Evolutionary conservation across 2,113 vertebrate species (phyloP), one percentile per base, ranked within the genome.

Genomic region (Hydropotes inermis): DNA sequence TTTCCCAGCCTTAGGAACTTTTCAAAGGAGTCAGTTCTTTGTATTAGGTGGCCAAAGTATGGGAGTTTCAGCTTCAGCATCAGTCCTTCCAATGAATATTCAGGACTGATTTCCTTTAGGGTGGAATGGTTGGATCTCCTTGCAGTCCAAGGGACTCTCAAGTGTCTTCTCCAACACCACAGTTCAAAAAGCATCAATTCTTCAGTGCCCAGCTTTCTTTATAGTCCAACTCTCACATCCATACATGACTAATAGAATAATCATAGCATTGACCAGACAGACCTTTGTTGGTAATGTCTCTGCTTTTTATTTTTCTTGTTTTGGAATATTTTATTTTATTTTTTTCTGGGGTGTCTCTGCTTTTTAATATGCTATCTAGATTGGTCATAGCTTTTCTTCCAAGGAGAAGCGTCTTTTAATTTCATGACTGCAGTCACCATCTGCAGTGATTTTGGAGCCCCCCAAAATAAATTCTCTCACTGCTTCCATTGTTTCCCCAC

Each of bases 231-330:
- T 70, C 19, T 70, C 64, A 70, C 19, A 36, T 21, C 64, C 64
- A 21, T 36, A 70, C n/a, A 12, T 36, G 64, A 70, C n/a, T 70
- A 70, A 6, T 70, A 2, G 4, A 36, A 70, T 2, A 70, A 36
- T 17, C n/a, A 36, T 70, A 36, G 2, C 9, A 0, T 70, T 70
- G 64, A 70, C 9, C 11, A 70, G 64, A 70, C 0, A 2, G 19
- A 70, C n/a, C n/a, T 70, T 36, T 11, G 4, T 70, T 23, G n/a
- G n/a, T 12, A 70, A 70, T 70, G 19, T 70, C 64, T 23, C 64
- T 36, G 19, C 64, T 70, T 36, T 70, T 36, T 70, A 36, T 45
- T 45, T 8, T 45, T 45, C 8, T 45, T 45, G 45, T 45, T 45
- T 45, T 45, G 45, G 45, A 45, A 8, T 45, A 45, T 45, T 45